Evolutionary conservation across 2,888 invertebrate genomes (phyloP).

Genomic region (Chaitophorus viminalis): DNA sequence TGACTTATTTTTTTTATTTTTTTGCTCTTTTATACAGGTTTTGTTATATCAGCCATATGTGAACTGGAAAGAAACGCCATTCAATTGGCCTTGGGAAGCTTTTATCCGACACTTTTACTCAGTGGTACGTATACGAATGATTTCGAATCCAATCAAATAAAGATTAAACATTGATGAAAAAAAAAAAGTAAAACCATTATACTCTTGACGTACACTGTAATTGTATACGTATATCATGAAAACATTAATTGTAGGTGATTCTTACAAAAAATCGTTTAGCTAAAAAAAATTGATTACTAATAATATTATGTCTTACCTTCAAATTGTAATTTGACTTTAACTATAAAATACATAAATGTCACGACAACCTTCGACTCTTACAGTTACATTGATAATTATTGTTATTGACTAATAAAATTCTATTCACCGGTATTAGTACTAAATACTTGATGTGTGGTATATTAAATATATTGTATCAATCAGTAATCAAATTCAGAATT

Average conservation of each 20-base stretch:
- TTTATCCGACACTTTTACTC: conserved; percentile 91
- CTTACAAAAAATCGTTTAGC: no score
- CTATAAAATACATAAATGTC: conserved; percentile 35
- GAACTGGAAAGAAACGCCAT: conserved; percentile 93
- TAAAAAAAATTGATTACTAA: no score
- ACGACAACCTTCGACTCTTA: conserved; percentile 10
- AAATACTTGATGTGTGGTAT: not conserved
- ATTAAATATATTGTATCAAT: not conserved
- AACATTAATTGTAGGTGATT: not conserved
- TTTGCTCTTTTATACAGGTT: no score
- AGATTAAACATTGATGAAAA: not conserved
- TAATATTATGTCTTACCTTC: conserved; percentile 11
- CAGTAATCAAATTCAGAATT: no score
- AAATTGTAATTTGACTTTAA: not conserved
- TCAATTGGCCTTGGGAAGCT: conserved; percentile 90
- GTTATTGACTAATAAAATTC: not conserved
- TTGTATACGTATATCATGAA: not conserved
- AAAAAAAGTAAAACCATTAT: not conserved
- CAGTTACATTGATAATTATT: not conserved
- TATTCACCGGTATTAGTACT: not conserved
- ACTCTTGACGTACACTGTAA: not conserved
- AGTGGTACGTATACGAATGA: conserved; percentile 71
- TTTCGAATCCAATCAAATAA: not conserved
- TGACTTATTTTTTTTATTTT: conserved; percentile 62
- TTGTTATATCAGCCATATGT: conserved; percentile 92